Conservation (phyloP, 2,888 invertebrate genomes). For the Zygogramma bicolorata region DNA sequence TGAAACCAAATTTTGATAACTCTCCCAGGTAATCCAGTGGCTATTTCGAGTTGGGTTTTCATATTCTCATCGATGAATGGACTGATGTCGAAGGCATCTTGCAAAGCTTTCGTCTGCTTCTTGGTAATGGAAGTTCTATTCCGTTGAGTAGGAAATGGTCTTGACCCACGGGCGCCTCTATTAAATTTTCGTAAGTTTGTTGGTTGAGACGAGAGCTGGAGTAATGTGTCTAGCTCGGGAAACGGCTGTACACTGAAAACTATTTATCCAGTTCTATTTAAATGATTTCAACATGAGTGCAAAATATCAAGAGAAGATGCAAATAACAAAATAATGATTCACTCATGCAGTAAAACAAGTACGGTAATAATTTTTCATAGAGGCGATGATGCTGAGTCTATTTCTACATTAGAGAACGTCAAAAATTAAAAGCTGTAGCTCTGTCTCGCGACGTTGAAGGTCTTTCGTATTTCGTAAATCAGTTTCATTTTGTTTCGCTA, state of each 20-base stretch:
- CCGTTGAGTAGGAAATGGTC: conserved; percentile 11
- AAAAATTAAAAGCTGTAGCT: too few species aligned
- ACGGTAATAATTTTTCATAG: too few species aligned
- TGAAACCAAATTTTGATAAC: conserved; percentile 44
- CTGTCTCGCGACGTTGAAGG: too few species aligned
- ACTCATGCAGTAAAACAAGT: too few species aligned
- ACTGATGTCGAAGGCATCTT: conserved; percentile 31
- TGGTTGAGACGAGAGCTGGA: background rate
- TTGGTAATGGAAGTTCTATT: conserved; percentile 37
- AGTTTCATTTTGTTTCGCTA: too few species aligned
- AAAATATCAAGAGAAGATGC: too few species aligned
- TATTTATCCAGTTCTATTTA: background rate
- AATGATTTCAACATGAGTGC: background rate
- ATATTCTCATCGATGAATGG: conserved; percentile 26
- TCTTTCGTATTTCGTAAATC: too few species aligned
- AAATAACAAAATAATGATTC: too few species aligned
- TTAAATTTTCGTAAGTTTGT: background rate
- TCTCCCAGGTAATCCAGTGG: conserved; percentile 35
- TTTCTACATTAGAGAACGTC: too few species aligned
- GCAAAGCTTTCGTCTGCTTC: conserved; percentile 31
- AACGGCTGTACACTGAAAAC: conserved; percentile 35
- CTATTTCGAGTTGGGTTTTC: conserved; percentile 31
- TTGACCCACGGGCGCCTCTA: background rate
- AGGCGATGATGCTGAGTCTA: too few species aligned
- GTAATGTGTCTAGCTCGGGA: conserved; percentile 26